Conservation (phyloP, 1,140 invertebrate genomes). For the Neocloeon triangulifer region DNA sequence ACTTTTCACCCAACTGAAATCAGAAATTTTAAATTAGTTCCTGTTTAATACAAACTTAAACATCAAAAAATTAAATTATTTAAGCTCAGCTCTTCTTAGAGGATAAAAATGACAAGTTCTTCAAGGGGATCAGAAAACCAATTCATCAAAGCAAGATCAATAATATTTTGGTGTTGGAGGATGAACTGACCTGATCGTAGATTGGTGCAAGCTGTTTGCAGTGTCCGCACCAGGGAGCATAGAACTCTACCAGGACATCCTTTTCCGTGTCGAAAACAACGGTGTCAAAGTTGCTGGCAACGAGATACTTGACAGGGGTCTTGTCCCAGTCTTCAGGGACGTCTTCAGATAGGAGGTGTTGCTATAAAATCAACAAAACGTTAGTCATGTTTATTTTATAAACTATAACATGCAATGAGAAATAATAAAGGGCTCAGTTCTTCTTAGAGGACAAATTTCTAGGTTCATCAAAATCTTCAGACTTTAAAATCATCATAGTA, state of each 20-base stretch:
- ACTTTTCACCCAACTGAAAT: conserved; percentile 58
- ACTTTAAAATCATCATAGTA: neutral
- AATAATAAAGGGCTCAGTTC: neutral
- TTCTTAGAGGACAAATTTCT: neutral
- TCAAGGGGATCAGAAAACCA: neutral
- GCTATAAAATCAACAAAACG: conserved; percentile 17
- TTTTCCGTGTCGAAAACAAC: conserved; percentile 75
- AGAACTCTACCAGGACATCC: conserved; percentile 95
- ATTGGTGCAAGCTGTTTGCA: conserved; percentile 93
- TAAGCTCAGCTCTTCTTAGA: conserved; percentile 8
- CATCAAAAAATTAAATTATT: conserved; percentile 5
- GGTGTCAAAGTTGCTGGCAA: conserved; percentile 88
- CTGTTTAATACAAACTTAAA: neutral
- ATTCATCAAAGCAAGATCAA: neutral
- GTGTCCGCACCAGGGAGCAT: conserved; percentile 93
- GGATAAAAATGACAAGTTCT: neutral
- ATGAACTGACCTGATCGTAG: conserved; percentile 52
- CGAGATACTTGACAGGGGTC: conserved; percentile 80
- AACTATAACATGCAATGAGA: neutral
- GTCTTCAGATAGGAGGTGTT: conserved; percentile 82
- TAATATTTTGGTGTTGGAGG: neutral
- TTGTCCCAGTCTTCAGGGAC: conserved; percentile 95
- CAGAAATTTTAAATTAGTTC: conserved; percentile 18
- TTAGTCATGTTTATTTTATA: neutral
- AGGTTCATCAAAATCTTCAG: neutral